Conservation (phyloP, 2,113 vertebrate species). For the Sturnus vulgaris region DNA sequence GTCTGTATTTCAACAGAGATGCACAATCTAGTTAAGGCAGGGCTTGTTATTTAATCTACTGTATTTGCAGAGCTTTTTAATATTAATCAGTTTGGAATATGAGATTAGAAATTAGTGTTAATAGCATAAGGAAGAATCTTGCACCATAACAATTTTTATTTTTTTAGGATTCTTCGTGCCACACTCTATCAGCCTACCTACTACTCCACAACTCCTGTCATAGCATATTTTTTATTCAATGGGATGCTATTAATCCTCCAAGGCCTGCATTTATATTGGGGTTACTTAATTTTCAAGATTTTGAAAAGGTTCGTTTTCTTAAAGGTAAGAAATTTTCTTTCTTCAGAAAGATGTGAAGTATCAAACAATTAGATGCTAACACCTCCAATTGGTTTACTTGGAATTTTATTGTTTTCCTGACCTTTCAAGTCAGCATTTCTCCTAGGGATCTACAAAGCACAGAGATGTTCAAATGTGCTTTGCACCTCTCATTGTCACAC, state of each 20-base stretch:
- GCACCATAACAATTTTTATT: neutral
- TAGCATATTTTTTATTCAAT: constrained; percentile 92
- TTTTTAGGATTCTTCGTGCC: constrained; percentile 87
- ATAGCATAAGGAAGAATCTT: neutral
- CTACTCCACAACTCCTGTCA: constrained; percentile 79
- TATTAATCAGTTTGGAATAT: neutral
- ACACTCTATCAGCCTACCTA: constrained; percentile 81
- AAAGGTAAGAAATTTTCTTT: constrained; percentile 76
- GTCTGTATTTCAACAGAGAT: neutral
- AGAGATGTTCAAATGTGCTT: neutral
- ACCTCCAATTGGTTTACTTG: neutral
- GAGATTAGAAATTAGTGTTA: neutral
- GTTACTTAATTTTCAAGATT: constrained; percentile 86
- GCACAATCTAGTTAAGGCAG: neutral
- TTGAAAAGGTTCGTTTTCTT: constrained; percentile 82
- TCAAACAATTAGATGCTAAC: neutral
- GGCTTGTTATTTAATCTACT: neutral
- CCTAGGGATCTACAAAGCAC: neutral
- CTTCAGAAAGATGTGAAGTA: neutral
- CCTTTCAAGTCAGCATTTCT: neutral
- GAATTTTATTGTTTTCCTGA: neutral
- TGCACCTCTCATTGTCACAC: neutral
- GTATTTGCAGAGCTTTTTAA: neutral
- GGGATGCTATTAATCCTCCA: constrained; percentile 82
- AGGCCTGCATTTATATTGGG: constrained; percentile 90